Conservation (phyloP, 2,113 vertebrate genomes). For the Steatornis caripensis region DNA sequence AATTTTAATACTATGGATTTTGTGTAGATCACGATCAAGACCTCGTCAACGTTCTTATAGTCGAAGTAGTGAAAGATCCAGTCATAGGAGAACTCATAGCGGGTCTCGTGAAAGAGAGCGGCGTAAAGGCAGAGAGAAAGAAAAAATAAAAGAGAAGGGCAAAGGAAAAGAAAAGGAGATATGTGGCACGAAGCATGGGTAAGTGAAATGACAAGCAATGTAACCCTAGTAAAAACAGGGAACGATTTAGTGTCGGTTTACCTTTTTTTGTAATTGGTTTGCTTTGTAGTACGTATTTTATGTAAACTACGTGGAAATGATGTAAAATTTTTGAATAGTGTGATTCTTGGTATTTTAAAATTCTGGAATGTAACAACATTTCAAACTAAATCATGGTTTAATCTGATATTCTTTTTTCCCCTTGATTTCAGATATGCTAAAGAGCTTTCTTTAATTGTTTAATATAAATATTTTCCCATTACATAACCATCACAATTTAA, state of each 20-base stretch:
- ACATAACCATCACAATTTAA: not conserved
- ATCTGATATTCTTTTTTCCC: not conserved
- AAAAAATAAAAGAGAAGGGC: conserved; percentile 67
- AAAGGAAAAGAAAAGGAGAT: conserved; percentile 78
- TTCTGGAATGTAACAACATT: not conserved
- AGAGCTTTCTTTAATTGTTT: not conserved
- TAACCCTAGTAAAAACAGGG: rapidly evolving
- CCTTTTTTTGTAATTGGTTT: not conserved
- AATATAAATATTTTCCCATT: not conserved
- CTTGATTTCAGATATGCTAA: not conserved
- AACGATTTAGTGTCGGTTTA: rapidly evolving
- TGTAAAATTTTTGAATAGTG: rapidly evolving
- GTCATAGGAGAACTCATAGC: conserved; percentile 79
- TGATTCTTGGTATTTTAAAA: not conserved
- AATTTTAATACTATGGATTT: not conserved
- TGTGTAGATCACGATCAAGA: conserved; percentile 81
- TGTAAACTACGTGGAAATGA: not conserved
- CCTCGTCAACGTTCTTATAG: conserved; percentile 81
- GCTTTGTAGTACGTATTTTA: not conserved
- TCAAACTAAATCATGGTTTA: not conserved
- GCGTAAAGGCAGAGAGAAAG: conserved; percentile 77
- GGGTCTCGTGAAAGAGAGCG: conserved; percentile 75
- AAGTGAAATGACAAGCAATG: not conserved
- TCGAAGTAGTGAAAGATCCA: conserved; percentile 79
- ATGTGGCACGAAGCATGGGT: conserved; percentile 64